A percentile compares a stretch with the other conserved stretches of the same genome.
Conservation (phyloP, 1,140 invertebrate species). For the Hyles vespertilio region DNA sequence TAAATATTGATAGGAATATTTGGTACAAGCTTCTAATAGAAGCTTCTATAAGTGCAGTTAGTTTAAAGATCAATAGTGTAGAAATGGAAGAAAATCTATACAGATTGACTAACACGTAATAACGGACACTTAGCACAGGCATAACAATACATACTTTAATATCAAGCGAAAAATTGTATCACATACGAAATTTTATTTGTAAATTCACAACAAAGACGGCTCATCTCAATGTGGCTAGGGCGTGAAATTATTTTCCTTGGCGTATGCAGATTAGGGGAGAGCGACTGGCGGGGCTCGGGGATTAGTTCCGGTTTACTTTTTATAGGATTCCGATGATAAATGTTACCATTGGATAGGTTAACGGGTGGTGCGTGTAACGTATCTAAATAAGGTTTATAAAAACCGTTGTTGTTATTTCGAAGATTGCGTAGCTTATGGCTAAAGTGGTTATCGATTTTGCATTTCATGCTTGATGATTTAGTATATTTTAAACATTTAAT, state of each 20-base stretch:
- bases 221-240: slow-evolving; percentile 49
- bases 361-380: slow-evolving; percentile 69
- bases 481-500: too few species aligned
- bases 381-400: slow-evolving; percentile 61
- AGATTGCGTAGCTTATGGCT: too few species aligned
- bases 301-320: slow-evolving; percentile 74
- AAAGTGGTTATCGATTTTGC: too few species aligned
- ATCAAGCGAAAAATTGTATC: too few species aligned
- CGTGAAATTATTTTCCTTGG: slow-evolving; percentile 73
- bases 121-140: too few species aligned
- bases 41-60: too few species aligned
- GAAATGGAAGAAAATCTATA: background rate
- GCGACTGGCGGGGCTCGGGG: slow-evolving; percentile 39
- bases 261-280: slow-evolving; percentile 70
- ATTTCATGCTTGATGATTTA: too few species aligned
- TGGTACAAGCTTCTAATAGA: too few species aligned
- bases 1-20: too few species aligned
- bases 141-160: background rate
- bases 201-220: slow-evolving; percentile 44
- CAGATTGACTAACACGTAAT: background rate
- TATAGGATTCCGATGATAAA: slow-evolving; percentile 75
- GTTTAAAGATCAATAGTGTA: background rate
- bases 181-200: slow-evolving; percentile 3
- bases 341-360: slow-evolving; percentile 57
- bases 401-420: slow-evolving; percentile 8